A percentile compares a stretch with the other conserved stretches of the same genome.
Evolutionary conservation across 35 echinoderm and acorn worm genomes (phyloP).

Genomic region (Diadema setosum): DNA sequence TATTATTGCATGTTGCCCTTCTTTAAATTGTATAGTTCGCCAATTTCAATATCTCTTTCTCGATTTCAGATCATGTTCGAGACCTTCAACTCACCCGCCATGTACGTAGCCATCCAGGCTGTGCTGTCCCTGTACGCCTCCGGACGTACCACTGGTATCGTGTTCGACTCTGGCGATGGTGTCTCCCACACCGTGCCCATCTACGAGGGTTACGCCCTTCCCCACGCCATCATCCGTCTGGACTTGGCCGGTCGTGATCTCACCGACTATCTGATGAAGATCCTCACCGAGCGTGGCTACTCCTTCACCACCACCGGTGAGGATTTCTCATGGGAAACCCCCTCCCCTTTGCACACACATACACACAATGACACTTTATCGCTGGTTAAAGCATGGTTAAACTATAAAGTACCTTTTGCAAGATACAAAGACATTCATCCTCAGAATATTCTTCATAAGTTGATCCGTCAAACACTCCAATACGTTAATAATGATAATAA

Average conservation of each 20-base stretch:
- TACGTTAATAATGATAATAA: too few species aligned
- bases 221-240: slow-evolving; percentile 80
- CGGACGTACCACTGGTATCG: slow-evolving; percentile 77
- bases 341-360: too few species aligned
- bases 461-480: too few species aligned
- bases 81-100: slow-evolving; percentile 87
- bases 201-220: slow-evolving; percentile 77
- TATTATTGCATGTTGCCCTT: too few species aligned
- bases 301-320: slow-evolving; percentile 77
- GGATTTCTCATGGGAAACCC: too few species aligned
- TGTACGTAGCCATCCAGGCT: slow-evolving; percentile 81
- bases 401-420: too few species aligned
- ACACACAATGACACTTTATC: too few species aligned
- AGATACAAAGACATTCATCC: too few species aligned
- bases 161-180: slow-evolving; percentile 75
- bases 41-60: too few species aligned
- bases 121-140: slow-evolving; percentile 66
- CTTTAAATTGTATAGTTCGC: too few species aligned
- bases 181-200: slow-evolving; percentile 73
- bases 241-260: slow-evolving; percentile 83
- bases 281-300: slow-evolving; percentile 76
- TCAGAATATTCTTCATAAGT: too few species aligned
- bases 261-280: slow-evolving; percentile 81
- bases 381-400: too few species aligned
- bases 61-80: slow-evolving; percentile 84